Percentiles rank a stretch among this genome's conserved stretches.
Conservation (phyloP, 2,888 invertebrate species). For the Monochamus alternatus region DNA sequence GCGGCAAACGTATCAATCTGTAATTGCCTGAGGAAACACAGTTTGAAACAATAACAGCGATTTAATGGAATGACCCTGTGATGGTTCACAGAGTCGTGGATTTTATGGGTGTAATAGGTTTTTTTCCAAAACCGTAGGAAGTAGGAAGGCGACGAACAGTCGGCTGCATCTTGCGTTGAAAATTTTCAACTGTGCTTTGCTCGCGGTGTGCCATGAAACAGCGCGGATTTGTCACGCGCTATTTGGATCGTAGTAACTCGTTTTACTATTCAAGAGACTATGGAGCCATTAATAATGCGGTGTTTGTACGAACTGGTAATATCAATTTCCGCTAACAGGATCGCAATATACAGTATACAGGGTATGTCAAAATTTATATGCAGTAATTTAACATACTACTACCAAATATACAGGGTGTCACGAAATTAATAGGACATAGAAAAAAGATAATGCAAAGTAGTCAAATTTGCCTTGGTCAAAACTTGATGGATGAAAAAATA, state of each 20-base stretch:
- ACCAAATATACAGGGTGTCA: too few relatives aligned
- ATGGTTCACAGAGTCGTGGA: slow-evolving; percentile 32
- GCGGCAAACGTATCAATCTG: slow-evolving; percentile 9
- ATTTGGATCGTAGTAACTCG: background rate
- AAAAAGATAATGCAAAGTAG: too few relatives aligned
- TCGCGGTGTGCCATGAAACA: background rate
- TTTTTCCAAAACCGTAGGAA: slow-evolving; percentile 31
- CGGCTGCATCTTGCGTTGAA: slow-evolving; percentile 25
- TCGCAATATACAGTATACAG: too few relatives aligned
- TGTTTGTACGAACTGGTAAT: too few relatives aligned
- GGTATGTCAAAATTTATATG: too few relatives aligned
- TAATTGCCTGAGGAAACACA: slow-evolving; percentile 35
- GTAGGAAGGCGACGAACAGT: slow-evolving; percentile 34
- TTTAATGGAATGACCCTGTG: slow-evolving; percentile 34
- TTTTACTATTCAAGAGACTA: too few relatives aligned
- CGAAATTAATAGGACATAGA: too few relatives aligned
- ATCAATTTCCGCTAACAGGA: too few relatives aligned
- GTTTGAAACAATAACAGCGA: slow-evolving; percentile 36
- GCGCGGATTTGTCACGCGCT: background rate
- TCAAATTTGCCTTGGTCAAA: too few relatives aligned
- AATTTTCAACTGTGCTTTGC: background rate
- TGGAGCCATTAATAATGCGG: too few relatives aligned
- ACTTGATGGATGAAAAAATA: too few relatives aligned
- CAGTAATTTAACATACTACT: too few relatives aligned
- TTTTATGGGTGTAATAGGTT: slow-evolving; percentile 25